Percentiles rank a stretch among this genome's conserved stretches.
Conservation (phyloP, 2,113 vertebrate species). For the Equus quagga region DNA sequence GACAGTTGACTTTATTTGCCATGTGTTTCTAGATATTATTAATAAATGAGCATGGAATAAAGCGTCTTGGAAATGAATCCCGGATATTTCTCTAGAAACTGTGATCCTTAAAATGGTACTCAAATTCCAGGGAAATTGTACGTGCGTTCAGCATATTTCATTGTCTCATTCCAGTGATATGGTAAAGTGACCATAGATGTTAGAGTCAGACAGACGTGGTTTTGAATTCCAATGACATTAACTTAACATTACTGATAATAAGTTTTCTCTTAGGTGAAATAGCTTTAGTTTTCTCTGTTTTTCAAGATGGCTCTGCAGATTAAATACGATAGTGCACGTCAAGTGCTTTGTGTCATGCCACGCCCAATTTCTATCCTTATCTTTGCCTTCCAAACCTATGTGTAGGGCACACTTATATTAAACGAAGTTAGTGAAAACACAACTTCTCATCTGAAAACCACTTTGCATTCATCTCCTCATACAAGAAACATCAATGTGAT, state of each 20-base stretch:
- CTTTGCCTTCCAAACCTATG: slow-evolving; percentile 3
- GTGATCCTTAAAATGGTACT: neutral
- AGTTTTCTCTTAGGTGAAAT: too few relatives aligned
- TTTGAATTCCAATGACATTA: slow-evolving; percentile 40
- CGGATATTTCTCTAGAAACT: slow-evolving; percentile 41
- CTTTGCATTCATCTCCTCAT: neutral
- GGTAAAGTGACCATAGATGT: neutral
- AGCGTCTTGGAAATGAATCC: slow-evolving; percentile 14
- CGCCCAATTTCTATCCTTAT: neutral
- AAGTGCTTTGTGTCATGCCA: neutral
- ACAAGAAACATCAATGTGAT: neutral
- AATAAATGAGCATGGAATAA: neutral
- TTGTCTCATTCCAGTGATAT: neutral
- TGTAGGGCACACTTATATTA: neutral
- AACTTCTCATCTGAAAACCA: neutral
- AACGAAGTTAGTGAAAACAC: neutral
- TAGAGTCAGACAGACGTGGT: neutral
- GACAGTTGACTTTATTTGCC: neutral
- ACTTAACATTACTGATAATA: neutral
- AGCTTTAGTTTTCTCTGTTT: slow-evolving; percentile 5
- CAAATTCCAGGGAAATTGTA: neutral
- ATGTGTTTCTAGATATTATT: neutral
- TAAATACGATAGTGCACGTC: neutral
- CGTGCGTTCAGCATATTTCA: slow-evolving; percentile 30
- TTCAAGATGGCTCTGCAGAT: neutral